Evolutionary conservation across 2,797 vertebrate species (phyloP).

Genomic region (Poecilia velifera): DNA sequence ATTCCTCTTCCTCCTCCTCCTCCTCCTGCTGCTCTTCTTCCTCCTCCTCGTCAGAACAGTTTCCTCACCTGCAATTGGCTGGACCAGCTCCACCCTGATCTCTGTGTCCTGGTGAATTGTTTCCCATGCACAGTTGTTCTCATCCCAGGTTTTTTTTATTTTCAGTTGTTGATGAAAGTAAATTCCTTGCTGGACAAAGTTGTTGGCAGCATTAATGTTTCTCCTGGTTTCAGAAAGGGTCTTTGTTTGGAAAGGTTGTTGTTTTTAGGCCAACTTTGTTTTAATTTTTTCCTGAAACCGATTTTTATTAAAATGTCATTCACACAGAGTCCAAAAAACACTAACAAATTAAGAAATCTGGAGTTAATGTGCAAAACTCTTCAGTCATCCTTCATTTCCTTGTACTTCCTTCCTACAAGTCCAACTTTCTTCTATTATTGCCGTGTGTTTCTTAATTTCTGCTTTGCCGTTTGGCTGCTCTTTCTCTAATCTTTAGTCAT

Average conservation of each 20-base stretch:
- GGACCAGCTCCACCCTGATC: constrained; percentile 21
- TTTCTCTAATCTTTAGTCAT: not conserved
- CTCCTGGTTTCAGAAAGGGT: constrained; percentile 33
- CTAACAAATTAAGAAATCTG: constrained; percentile 1
- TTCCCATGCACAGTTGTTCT: constrained; percentile 55
- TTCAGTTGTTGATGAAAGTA: constrained; percentile 51
- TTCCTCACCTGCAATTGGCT: constrained; percentile 50
- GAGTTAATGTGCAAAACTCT: constrained; percentile 2
- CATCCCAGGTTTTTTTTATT: constrained; percentile 39
- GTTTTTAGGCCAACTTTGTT: constrained; percentile 33
- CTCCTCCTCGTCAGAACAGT: constrained; percentile 37
- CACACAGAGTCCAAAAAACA: not conserved
- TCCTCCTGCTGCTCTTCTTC: constrained; percentile 52
- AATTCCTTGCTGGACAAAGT: constrained; percentile 39
- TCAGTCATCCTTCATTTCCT: not conserved
- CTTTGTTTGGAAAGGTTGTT: constrained; percentile 44
- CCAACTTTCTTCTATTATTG: not conserved
- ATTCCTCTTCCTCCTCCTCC: constrained; percentile 46
- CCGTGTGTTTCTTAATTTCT: not conserved
- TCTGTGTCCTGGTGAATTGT: constrained; percentile 11
- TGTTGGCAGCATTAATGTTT: constrained; percentile 42
- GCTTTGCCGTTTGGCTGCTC: not conserved
- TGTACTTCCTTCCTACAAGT: not conserved
- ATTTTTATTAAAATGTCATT: constrained; percentile 15
- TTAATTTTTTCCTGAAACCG: constrained; percentile 24